A percentile compares a stretch with the other conserved stretches of the same genome.
Conservation (phyloP, 2,113 vertebrate genomes). For the Laticauda laticaudata region DNA sequence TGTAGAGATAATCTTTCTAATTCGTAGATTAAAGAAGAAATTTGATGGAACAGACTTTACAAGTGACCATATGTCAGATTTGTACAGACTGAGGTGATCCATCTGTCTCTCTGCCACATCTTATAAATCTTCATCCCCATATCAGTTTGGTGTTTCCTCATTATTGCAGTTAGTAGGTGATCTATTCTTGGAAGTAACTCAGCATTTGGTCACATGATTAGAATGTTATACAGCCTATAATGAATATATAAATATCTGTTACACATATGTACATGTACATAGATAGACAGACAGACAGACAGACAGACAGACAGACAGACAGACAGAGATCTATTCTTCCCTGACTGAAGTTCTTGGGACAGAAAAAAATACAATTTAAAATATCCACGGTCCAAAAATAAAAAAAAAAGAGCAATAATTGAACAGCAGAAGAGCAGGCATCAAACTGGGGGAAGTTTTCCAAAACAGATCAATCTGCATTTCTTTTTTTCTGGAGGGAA, state of each 20-base stretch:
- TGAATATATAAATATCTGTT: too few relatives aligned
- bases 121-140: not conserved
- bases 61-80: not conserved
- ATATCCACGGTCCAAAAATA: not conserved
- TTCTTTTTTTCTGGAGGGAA: not conserved
- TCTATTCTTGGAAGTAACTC: not conserved
- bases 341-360: too few relatives aligned
- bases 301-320: too few relatives aligned
- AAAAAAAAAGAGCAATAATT: not conserved
- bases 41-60: not conserved
- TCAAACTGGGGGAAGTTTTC: not conserved
- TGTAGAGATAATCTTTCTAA: not conserved
- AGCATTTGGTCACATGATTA: not conserved
- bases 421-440: not conserved
- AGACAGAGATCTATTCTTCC: too few relatives aligned
- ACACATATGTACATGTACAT: too few relatives aligned
- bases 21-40: not conserved
- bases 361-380: not conserved
- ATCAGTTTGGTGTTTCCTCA: not conserved
- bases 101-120: not conserved
- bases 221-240: not conserved
- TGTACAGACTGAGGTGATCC: not conserved
- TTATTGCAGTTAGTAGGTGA: not conserved
- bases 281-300: too few relatives aligned
- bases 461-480: not conserved